Evolutionary conservation across 2,888 invertebrate genomes (phyloP).

Genomic region (Gastrophysa polygoni): DNA sequence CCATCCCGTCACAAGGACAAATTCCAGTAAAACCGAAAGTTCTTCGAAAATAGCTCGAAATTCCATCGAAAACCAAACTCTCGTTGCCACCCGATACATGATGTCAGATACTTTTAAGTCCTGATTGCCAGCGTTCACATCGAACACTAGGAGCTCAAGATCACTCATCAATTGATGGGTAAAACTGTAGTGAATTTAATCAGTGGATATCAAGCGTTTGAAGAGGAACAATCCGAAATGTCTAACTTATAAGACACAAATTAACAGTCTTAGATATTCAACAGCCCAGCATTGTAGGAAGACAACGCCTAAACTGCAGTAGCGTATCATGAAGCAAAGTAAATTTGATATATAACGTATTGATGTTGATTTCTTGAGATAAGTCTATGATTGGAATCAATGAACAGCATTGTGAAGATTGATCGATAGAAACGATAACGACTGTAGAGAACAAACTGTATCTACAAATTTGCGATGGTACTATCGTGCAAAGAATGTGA

Average conservation of each 20-base stretch:
- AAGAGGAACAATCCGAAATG: conserved; percentile 34
- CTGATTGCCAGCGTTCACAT: conserved; percentile 8
- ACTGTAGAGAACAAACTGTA: no score
- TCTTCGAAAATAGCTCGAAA: background rate
- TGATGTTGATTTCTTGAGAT: no score
- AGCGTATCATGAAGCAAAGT: conserved; percentile 11
- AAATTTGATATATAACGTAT: no score
- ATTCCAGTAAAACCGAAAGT: no score
- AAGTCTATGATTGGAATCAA: no score
- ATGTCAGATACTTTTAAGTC: background rate
- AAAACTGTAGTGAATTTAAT: conserved; percentile 35
- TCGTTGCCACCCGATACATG: no score
- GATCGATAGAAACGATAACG: no score
- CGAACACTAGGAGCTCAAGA: conserved; percentile 9
- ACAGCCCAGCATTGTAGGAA: conserved; percentile 21
- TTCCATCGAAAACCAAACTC: no score
- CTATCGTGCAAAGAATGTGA: no score
- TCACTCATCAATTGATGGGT: conserved; percentile 24
- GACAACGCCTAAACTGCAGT: conserved; percentile 12
- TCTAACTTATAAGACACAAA: conserved; percentile 38
- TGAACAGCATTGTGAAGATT: no score
- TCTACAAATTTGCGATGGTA: no score
- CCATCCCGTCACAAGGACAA: no score
- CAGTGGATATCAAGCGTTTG: conserved; percentile 34
- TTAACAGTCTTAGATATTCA: conserved; percentile 37